A percentile compares a stretch with the other conserved stretches of the same genome.
Evolutionary conservation across 2,888 invertebrate species (phyloP).

Genomic region (Imbricaverruca yamaguchii): DNA sequence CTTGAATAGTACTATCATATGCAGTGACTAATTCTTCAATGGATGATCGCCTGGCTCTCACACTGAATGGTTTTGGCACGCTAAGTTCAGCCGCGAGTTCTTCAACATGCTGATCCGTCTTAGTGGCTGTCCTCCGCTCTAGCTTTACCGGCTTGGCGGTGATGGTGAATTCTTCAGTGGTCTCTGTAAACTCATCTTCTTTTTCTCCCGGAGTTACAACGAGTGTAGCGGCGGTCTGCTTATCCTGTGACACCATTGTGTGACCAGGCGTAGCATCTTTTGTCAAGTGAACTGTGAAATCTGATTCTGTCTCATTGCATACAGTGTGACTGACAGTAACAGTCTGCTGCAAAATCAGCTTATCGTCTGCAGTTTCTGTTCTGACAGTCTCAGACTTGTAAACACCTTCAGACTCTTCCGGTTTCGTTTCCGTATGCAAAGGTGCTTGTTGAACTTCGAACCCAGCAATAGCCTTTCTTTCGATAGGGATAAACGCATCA

Average conservation of each 20-base stretch:
- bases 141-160: not conserved
- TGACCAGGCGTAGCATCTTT: not conserved
- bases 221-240: not conserved
- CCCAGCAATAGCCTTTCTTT: not conserved
- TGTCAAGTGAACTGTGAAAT: not conserved
- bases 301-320: not conserved
- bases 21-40: not conserved
- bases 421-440: not conserved
- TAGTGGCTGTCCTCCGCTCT: not conserved
- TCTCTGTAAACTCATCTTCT: conserved; percentile 1
- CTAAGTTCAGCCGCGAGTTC: not conserved
- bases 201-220: not conserved
- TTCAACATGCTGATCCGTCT: not conserved
- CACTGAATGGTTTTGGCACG: not conserved
- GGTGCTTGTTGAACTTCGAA: conserved; percentile 5
- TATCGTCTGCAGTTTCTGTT: not conserved
- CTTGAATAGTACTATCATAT: not conserved
- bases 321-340: not conserved
- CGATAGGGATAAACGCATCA: not conserved
- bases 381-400: not conserved
- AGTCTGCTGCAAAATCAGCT: not conserved
- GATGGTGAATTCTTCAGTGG: not conserved
- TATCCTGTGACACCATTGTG: not conserved
- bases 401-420: not conserved
- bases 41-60: not conserved